A percentile compares a stretch with the other conserved stretches of the same genome.
phyloP scores from a whole-genome alignment of 37 sponge, comb jelly and placozoan species.

The Eunapius fragilis region DNA sequence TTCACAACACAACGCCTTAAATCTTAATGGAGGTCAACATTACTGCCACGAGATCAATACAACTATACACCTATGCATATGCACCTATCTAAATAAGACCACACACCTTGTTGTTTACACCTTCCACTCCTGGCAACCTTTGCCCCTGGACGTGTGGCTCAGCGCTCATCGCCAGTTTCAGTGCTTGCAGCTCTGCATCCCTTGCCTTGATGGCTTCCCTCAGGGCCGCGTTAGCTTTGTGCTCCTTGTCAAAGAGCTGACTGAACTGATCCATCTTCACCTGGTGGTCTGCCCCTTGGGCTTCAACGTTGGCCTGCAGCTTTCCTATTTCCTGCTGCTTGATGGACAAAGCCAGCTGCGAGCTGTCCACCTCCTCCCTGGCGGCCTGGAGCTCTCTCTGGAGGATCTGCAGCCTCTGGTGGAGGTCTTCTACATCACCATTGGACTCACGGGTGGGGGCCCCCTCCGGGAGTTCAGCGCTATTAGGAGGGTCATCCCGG shows the following conservation, averaged over 20 bases:
- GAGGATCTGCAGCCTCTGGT: not conserved
- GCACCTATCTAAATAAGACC: not conserved
- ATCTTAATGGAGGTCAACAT: no score
- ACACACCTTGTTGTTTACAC: not conserved
- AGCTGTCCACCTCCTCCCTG: no score
- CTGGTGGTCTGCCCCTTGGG: not conserved
- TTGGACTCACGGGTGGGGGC: no score
- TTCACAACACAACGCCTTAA: no score
- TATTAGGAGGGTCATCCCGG: not conserved
- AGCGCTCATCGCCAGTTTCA: not conserved
- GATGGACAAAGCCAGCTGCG: not conserved
- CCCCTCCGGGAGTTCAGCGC: not conserved
- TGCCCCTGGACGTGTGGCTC: not conserved
- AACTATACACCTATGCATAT: not conserved
- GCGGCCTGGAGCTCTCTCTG: not conserved
- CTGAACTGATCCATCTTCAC: not conserved
- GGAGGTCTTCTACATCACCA: not conserved
- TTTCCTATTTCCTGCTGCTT: not conserved
- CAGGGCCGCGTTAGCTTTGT: not conserved
- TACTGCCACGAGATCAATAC: no score
- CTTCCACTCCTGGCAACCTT: not conserved
- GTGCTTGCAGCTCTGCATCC: not conserved
- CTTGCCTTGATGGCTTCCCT: not conserved
- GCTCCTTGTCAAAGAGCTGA: not conserved
- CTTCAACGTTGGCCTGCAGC: not conserved